Evolutionary conservation across 2,888 invertebrate species (phyloP).

Genomic region (Drosophila sordidapex): DNA sequence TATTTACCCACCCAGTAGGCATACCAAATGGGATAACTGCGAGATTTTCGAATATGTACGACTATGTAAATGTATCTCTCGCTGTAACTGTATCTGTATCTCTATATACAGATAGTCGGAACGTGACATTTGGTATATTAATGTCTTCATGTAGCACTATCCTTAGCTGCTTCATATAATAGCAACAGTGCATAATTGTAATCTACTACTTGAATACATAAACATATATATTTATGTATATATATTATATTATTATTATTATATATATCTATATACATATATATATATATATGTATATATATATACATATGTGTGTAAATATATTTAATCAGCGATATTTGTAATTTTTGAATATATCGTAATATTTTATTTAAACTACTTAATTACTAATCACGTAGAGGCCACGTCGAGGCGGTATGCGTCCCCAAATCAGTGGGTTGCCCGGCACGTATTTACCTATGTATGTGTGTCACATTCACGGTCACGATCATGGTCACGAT

Average conservation of each 20-base stretch:
- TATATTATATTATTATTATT: neutral
- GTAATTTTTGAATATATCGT: slow-evolving; percentile 18
- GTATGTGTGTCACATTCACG: slow-evolving; percentile 6
- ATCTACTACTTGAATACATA: slow-evolving; percentile 11
- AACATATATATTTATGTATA: slow-evolving; percentile 21
- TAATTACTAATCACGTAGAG: slow-evolving; percentile 47
- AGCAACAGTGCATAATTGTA: slow-evolving; percentile 39
- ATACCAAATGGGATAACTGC: slow-evolving; percentile 21
- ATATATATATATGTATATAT: slow-evolving; percentile 9
- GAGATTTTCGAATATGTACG: slow-evolving; percentile 4
- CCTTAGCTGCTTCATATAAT: slow-evolving; percentile 33
- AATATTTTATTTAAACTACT: slow-evolving; percentile 18
- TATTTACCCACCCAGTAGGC: slow-evolving; percentile 20
- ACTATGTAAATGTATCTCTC: neutral
- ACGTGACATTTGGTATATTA: slow-evolving; percentile 5
- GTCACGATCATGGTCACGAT: neutral
- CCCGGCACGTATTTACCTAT: slow-evolving; percentile 19
- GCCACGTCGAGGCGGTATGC: slow-evolving; percentile 83
- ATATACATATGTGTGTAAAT: slow-evolving; percentile 12
- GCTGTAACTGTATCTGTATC: neutral
- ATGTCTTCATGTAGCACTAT: slow-evolving; percentile 13
- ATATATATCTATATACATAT: slow-evolving; percentile 3
- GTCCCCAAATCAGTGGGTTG: slow-evolving; percentile 68
- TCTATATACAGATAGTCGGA: slow-evolving; percentile 2
- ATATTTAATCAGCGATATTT: slow-evolving; percentile 33